Base-by-base conservation (phyloP, 2,888 invertebrate genomes). In the Drosophila bunnanda region DNA sequence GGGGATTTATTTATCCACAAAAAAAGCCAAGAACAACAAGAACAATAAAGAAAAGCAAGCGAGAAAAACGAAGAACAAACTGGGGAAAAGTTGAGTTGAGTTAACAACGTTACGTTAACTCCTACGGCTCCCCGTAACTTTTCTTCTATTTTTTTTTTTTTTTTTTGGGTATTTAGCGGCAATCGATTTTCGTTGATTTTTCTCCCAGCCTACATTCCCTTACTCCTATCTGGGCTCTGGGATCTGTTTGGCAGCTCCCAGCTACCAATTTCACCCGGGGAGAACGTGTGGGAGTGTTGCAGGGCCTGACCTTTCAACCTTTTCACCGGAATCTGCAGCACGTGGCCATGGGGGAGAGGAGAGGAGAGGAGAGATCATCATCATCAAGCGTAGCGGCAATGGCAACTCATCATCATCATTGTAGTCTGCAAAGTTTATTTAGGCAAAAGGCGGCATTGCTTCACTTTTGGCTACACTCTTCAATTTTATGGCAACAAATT, bases 401-500 rank as follows among this genome's bases (percentile, higher is more conserved):
- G 72, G 69, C 85, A 84, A 77, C 80, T 78, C 88, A 87, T 88
- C 83, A 83, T 87, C 89, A 88, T 79, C 82, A 85, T 88, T 67
- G 71, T 86, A 73, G 87, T 78, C 83, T 84, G 83, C 84, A 89
- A 84, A 84, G 83, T 84, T 84, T 84, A 84, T 84, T 84, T 84
- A 84, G 83, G 89, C 84, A 87, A 80, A 70, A 61, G 48, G 43
- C 44, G 28, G 48, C 50, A 52, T 22, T 73, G 75, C 73, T 58
- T 67, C 67, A 75, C 56, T 62, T 73, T 58, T 55, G 62, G 82
- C 82, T 85, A 80, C 87, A 88, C 89, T 84, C 83, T 89, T 84
- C 89, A 84, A 84, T 84, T 89, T 84, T 89, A 84, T 84, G 89
- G 83, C 83, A 89, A 84, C 83, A 84, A 84, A 84, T 84, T 84